Percentiles rank a stretch among this genome's conserved stretches.
Conservation (phyloP, 2,888 invertebrate species). For the Plebejus melissa region DNA sequence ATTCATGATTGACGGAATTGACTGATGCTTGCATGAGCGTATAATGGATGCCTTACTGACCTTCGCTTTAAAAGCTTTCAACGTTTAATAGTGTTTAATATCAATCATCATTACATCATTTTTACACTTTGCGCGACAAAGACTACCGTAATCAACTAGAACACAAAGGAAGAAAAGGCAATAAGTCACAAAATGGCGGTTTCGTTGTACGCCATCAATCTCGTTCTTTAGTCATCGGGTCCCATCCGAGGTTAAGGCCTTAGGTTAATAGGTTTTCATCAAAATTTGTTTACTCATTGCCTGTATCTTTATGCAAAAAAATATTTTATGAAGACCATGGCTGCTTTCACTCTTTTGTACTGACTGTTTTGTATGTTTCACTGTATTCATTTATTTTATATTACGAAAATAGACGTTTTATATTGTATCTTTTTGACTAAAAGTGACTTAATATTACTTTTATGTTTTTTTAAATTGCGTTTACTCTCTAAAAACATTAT, state of each 20-base stretch:
- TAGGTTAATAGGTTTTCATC: neutral
- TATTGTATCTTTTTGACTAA: no score
- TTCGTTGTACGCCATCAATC: conserved; percentile 5
- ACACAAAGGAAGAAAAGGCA: neutral
- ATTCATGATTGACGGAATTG: no score
- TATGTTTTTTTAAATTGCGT: no score
- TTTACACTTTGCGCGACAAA: conserved; percentile 8
- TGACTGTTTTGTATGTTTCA: no score
- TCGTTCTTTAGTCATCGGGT: neutral
- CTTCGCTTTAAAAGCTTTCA: conserved; percentile 5
- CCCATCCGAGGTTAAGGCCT: neutral
- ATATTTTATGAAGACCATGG: no score
- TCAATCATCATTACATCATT: conserved; percentile 11
- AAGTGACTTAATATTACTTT: no score
- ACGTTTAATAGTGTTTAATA: neutral
- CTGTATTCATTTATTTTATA: no score
- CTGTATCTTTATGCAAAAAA: no score
- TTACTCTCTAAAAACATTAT: no score
- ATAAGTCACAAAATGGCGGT: neutral
- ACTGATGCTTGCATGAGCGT: no score
- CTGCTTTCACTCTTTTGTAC: no score
- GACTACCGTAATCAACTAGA: neutral
- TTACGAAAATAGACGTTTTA: no score
- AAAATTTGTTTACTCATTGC: neutral
- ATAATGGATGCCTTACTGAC: neutral